Evolutionary conservation across 2,888 invertebrate species (phyloP), one percentile per base, ranked within the genome.

Genomic region (Melieria picta): DNA sequence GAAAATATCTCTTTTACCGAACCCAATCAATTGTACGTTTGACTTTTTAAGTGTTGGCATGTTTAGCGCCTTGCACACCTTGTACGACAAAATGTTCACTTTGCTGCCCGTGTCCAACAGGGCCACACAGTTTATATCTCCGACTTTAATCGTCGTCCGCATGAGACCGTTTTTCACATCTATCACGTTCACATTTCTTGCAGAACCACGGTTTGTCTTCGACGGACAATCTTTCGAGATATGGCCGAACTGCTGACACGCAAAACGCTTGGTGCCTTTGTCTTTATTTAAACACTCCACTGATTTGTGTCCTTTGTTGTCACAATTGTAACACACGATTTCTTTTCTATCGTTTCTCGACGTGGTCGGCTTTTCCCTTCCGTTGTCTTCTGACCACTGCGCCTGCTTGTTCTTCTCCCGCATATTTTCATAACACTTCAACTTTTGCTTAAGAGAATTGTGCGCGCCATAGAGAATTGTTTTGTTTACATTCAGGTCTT

Each of bases 101-200:
- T 63, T 69, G n/a, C 63, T 69, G 45, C 56, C 63, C 3, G 62
- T 69, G 30, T 46, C 69, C 16, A 69, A 55, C 47, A 62, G 46
- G 11, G 62, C 62, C 11, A 10, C 7, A 46, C 10, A 55, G 43
- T 45, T 69, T 46, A 16, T 46, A 7, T 46, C 43, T 1, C 63
- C 47, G 7, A 63, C 47, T 30, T 55, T 47, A 11, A 62, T 43
- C 11, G 55, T 10, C 50, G 55, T 63, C 3, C 47, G 4, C 11
- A 45, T 65, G 3, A 65, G 11, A 43, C 56, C 65, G 55, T n/a
- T n/a, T 11, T 65, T 55, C 42, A n/a, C 16, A 43, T 30, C 46
- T 42, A 65, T 52, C n/a, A 16, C 55, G 47, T 65, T 65, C 45
- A 46, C 61, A n/a, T 13, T 61, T 61, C 47, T 61, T 46, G 3